Evolutionary conservation across 1,140 invertebrate genomes (phyloP), one percentile per base, ranked within the genome.

Genomic region (Drosophila carrolli): DNA sequence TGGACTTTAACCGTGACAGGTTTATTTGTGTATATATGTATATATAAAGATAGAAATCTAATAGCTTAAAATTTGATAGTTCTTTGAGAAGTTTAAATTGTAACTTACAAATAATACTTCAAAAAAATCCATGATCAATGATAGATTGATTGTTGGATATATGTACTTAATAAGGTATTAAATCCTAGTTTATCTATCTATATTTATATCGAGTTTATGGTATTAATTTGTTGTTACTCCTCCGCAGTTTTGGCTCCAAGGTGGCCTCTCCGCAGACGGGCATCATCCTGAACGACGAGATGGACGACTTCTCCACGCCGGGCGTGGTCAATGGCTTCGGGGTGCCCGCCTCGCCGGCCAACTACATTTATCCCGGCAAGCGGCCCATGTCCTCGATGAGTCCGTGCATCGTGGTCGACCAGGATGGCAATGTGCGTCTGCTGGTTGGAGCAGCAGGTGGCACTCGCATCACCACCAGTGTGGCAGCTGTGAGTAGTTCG

Each of bases 241-340:
- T 93, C 29, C 0, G 6, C 8, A 98, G 97, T 88, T 97, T 97
- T 92, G 97, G 97, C 23, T 94, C 96, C 41, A 95, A 95, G 41
- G 93, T 97, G 47, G 94, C 95, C 5, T 97, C 97, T 0, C 91
- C 94, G 32, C 94, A 94, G 55, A 99, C 98, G 0, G 98, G 98
- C 41, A 98, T 99, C 47, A 93, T 99, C 13, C 94, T 98, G 83
- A 99, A 99, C 93, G 96, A 97, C 91, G 96, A 96, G 62, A 99
- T 99, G 98, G 97, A 99, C 91, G 98, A 99, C 91, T 99, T 99
- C 93, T 97, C 97, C 0, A 95, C 96, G 1, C 96, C 97, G 0
- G 95, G 95, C 5, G 94, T 95, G 68, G 93, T 94, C 9, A 99
- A 97, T 93, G 95, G 94, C 73, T 98, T 97, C 88, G 96, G 95